phyloP scores from a whole-genome alignment of 2,797 vertebrate genomes.

The Denticeps clupeoides region DNA sequence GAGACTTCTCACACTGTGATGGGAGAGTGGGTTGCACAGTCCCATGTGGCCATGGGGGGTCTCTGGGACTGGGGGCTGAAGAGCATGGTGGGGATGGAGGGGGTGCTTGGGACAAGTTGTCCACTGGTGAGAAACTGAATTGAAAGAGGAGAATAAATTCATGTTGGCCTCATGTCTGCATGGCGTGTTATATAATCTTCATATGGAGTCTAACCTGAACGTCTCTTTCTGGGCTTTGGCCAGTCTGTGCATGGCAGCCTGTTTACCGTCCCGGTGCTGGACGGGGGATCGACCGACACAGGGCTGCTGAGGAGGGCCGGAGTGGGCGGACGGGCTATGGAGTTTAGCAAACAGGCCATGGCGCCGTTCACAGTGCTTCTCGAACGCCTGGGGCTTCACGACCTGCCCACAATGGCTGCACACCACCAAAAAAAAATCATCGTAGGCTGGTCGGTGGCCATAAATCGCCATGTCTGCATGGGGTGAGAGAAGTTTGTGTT shows the following conservation, averaged over 20 bases:
- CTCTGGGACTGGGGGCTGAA: constrained; percentile 25
- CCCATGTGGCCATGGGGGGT: constrained; percentile 41
- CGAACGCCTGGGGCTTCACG: constrained; percentile 89
- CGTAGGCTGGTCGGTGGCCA: constrained; percentile 81
- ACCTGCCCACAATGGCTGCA: constrained; percentile 87
- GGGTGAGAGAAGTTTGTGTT: not conserved
- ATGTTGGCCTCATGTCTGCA: not conserved
- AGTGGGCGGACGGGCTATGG: constrained; percentile 39
- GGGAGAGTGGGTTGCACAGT: constrained; percentile 43
- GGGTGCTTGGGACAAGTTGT: constrained; percentile 60
- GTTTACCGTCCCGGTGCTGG: constrained; percentile 29
- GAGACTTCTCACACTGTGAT: constrained; percentile 32
- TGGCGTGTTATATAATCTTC: not conserved
- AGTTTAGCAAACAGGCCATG: constrained; percentile 65
- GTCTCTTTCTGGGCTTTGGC: constrained; percentile 59
- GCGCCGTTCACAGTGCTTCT: constrained; percentile 82
- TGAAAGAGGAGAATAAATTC: not conserved
- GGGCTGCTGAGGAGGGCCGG: constrained; percentile 51
- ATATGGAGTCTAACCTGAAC: constrained; percentile 54
- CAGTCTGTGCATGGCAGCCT: constrained; percentile 39
- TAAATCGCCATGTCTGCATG: constrained; percentile 85
- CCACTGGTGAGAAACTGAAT: constrained; percentile 61
- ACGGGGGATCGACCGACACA: constrained; percentile 48
- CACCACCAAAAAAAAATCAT: constrained; percentile 88
- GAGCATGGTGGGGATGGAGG: constrained; percentile 41